phyloP scores from a whole-genome alignment of 2,797 vertebrate genomes.

The Acanthurus tractus region DNA sequence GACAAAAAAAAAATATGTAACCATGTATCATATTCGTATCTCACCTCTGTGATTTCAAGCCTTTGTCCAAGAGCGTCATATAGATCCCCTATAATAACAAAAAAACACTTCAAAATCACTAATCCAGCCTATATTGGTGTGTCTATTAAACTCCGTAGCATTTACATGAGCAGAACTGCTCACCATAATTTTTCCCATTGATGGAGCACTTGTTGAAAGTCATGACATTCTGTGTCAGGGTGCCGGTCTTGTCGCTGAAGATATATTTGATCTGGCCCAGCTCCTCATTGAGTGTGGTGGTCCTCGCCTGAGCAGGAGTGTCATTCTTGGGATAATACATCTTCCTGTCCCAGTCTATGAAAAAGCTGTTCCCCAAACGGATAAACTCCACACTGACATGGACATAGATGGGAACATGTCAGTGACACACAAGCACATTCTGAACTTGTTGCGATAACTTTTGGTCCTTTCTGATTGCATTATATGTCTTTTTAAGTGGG shows the following conservation, averaged over 20 bases:
- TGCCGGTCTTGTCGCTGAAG: constrained; percentile 97
- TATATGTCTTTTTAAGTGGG: background rate
- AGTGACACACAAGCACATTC: too few relatives aligned
- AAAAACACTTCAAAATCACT: background rate
- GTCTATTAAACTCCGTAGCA: accelerated
- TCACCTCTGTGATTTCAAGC: constrained; percentile 89
- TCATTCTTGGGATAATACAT: constrained; percentile 92
- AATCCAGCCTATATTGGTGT: accelerated
- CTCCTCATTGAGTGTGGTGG: constrained; percentile 95
- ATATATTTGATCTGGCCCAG: constrained; percentile 96
- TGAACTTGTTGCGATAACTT: background rate
- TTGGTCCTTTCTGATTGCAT: background rate
- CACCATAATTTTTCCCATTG: constrained; percentile 90
- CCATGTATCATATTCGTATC: background rate
- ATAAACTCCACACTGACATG: constrained; percentile 92
- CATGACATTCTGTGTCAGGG: constrained; percentile 98
- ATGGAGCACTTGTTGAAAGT: constrained; percentile 94
- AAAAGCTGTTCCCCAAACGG: constrained; percentile 94
- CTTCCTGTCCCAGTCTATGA: constrained; percentile 95
- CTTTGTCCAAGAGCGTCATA: constrained; percentile 82
- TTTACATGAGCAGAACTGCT: background rate
- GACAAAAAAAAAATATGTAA: background rate
- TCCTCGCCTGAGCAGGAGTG: constrained; percentile 91
- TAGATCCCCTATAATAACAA: constrained; percentile 84
- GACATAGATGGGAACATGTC: background rate